Evolutionary conservation across 2,797 vertebrate species (phyloP).

Genomic region (Columba guinea): DNA sequence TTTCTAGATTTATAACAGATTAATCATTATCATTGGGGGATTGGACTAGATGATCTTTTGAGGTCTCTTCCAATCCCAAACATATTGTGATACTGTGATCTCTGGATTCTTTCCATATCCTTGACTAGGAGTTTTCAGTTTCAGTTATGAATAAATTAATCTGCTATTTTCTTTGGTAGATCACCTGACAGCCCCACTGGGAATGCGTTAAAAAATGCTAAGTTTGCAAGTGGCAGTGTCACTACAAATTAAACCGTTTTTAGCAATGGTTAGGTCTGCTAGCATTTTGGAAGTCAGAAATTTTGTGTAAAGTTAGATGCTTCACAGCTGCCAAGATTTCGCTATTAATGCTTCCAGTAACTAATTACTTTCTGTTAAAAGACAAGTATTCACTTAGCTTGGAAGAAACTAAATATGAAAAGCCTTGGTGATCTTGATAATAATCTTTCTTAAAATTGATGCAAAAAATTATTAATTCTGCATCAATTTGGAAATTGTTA

Average conservation of each 20-base stretch:
- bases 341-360: neutral
- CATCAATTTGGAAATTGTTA: neutral
- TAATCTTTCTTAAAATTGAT: fast-evolving
- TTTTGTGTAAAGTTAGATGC: neutral
- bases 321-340: neutral
- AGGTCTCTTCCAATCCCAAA: no score
- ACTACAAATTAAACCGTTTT: neutral
- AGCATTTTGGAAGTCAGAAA: neutral
- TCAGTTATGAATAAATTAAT: neutral
- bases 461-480: neutral
- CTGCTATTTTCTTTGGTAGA: neutral
- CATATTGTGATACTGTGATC: no score
- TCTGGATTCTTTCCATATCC: neutral
- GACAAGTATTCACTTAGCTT: neutral
- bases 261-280: neutral
- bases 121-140: neutral
- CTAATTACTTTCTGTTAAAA: neutral
- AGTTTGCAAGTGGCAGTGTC: neutral
- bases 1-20: neutral
- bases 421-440: neutral
- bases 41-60: no score
- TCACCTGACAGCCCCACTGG: neutral
- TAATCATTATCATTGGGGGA: neutral
- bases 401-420: neutral
- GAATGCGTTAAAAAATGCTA: neutral